Conservation (phyloP, 1,140 invertebrate species). For the Bicyclus anynana region DNA sequence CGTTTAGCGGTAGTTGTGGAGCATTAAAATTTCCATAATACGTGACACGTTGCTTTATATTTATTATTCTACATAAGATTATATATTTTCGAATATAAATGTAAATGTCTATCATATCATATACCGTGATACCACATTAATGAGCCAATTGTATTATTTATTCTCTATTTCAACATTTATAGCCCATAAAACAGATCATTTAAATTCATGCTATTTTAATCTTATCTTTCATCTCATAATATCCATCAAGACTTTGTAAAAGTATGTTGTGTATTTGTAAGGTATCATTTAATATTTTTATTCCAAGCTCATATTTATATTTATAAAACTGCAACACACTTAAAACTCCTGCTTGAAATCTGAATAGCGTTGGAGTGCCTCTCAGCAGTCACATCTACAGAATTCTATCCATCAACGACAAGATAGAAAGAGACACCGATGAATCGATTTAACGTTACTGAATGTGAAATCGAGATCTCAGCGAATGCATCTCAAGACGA, state of each 20-base stretch:
- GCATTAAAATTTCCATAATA: neutral
- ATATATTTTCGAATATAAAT: too few relatives aligned
- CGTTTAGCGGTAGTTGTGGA: neutral
- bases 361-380: neutral
- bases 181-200: too few relatives aligned
- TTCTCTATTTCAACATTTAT: neutral
- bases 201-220: too few relatives aligned
- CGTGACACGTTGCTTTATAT: neutral
- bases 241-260: too few relatives aligned
- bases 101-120: neutral
- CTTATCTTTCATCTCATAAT: too few relatives aligned
- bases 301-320: neutral
- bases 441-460: constrained; percentile 55
- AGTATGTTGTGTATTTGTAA: too few relatives aligned
- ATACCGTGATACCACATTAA: neutral
- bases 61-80: too few relatives aligned
- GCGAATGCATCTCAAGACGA: constrained; percentile 67
- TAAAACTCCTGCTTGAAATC: neutral
- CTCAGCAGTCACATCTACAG: constrained; percentile 30
- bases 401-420: constrained; percentile 46
- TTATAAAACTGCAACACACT: neutral
- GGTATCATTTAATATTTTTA: neutral
- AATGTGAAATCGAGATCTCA: constrained; percentile 68
- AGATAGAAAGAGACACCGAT: constrained; percentile 33
- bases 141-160: neutral